Evolutionary conservation across 2,888 invertebrate genomes (phyloP), one percentile per base, ranked within the genome.

Genomic region (Charanyca ferruginea): DNA sequence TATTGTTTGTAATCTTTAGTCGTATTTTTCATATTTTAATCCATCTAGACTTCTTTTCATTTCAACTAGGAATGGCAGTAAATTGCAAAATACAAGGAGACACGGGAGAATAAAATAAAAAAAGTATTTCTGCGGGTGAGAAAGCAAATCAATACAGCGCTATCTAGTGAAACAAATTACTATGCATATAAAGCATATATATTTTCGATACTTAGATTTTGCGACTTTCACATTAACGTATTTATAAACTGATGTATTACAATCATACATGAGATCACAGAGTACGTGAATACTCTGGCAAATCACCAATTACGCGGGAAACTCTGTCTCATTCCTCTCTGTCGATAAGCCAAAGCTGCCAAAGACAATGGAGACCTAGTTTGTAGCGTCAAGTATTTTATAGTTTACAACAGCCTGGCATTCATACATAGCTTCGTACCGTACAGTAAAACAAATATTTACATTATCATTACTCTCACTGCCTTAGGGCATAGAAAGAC

Each of bases 251-350:
- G 87, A 83, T 87, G 87, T 85, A 83, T 88, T 90, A 92, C 93
- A 93, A 91, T 91, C 94, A 93, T 91, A 91, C 91, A 92, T 95
- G 96, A 95, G 96, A 96, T 96, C 96, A 95, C 95, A 95, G 95
- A 91, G 94, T 92, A 93, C 84, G 83, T 85, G 81, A 63, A 87
- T 88, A 92, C 91, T 90, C 94, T 93, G 93, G 93, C 92, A 84
- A 91, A 91, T 91, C 90, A 93, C 90, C 88, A 85, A 89, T 85
- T 83, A 88, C 88, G 84, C 87, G 82, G 78, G 70, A 84, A 85
- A 89, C 85, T 83, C 75, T 85, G 87, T 86, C 89, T 85, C 85
- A 63, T 63, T 69, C 51, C 74, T 66, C 61, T 73, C 61, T 73
- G 66, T 49, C 63, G 55, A 64, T 59, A 69, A 70, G 77, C 78